phyloP scores from a whole-genome alignment of 2,113 vertebrate genomes.

The Morone saxatilis region DNA sequence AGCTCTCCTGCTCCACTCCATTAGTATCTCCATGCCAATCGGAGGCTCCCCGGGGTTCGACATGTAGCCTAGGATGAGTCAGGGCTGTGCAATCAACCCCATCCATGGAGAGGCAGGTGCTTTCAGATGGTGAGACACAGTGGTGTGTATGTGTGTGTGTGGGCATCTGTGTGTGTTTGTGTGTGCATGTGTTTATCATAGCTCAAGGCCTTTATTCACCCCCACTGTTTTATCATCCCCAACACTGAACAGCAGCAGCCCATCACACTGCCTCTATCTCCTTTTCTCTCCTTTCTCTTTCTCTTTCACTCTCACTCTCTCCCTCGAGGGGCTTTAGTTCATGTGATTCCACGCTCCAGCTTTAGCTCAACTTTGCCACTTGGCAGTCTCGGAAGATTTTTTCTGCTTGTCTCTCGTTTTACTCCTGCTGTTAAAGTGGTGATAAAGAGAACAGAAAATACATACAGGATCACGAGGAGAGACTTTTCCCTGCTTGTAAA shows the following conservation, averaged over 20 bases:
- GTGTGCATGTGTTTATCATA: constrained; percentile 76
- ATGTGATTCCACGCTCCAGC: constrained; percentile 82
- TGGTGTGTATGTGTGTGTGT: constrained; percentile 51
- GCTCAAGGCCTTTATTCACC: constrained; percentile 78
- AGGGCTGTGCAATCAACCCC: constrained; percentile 80
- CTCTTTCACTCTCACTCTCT: constrained; percentile 72
- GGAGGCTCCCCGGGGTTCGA: constrained; percentile 80
- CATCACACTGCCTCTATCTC: constrained; percentile 72
- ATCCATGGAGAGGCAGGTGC: constrained; percentile 78
- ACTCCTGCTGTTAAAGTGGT: constrained; percentile 79
- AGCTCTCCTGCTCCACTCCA: constrained; percentile 82
- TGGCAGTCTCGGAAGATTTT: constrained; percentile 78
- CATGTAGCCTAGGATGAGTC: constrained; percentile 84
- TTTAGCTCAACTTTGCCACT: constrained; percentile 85
- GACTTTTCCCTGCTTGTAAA: constrained; percentile 73
- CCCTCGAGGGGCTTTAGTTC: constrained; percentile 80
- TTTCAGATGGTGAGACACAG: constrained; percentile 63
- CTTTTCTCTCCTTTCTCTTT: constrained; percentile 70
- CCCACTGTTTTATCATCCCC: constrained; percentile 81
- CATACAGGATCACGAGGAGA: constrained; percentile 75
- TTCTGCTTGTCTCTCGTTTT: constrained; percentile 78
- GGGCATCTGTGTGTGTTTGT: constrained; percentile 46
- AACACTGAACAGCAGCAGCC: constrained; percentile 77
- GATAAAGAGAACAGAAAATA: constrained; percentile 81
- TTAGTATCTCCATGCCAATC: constrained; percentile 83